phyloP scores from a whole-genome alignment of 2,888 invertebrate genomes.

The Calameuta pallipes region DNA sequence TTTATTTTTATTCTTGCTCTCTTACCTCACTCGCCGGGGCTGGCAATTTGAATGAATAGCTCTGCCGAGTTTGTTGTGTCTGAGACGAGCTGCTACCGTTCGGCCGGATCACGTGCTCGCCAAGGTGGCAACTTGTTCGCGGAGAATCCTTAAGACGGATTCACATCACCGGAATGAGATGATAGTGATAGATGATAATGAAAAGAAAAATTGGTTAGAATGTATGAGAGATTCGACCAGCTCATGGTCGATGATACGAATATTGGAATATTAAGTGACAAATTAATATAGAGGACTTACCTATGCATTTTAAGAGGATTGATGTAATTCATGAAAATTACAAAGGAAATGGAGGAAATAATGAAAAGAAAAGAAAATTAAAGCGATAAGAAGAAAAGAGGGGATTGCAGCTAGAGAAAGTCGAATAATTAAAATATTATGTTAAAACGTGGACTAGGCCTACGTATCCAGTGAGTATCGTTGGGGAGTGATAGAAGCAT shows the following conservation, averaged over 20 bases:
- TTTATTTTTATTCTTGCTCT: slow-evolving; percentile 14
- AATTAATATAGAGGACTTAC: neutral
- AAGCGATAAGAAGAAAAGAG: neutral
- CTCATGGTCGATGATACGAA: neutral
- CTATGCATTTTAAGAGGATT: neutral
- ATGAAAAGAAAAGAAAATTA: neutral
- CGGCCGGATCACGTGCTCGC: neutral
- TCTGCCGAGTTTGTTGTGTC: slow-evolving; percentile 36
- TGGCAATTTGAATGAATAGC: slow-evolving; percentile 35
- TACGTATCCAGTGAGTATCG: neutral
- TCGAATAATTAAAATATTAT: neutral
- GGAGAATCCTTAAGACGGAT: neutral
- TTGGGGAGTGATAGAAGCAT: neutral
- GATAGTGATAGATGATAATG: no score
- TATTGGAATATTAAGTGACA: neutral
- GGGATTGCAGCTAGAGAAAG: neutral
- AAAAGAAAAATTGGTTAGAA: neutral
- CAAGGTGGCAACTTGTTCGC: neutral
- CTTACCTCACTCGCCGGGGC: slow-evolving; percentile 18
- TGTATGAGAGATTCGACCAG: neutral
- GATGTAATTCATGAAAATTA: neutral
- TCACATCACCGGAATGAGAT: neutral
- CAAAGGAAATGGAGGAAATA: neutral
- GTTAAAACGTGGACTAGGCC: neutral
- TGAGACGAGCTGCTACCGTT: slow-evolving; percentile 35